Evolutionary conservation across 2,797 vertebrate species (phyloP), one percentile per base, ranked within the genome.

Genomic region (Parauchenoglanis punctatus): DNA sequence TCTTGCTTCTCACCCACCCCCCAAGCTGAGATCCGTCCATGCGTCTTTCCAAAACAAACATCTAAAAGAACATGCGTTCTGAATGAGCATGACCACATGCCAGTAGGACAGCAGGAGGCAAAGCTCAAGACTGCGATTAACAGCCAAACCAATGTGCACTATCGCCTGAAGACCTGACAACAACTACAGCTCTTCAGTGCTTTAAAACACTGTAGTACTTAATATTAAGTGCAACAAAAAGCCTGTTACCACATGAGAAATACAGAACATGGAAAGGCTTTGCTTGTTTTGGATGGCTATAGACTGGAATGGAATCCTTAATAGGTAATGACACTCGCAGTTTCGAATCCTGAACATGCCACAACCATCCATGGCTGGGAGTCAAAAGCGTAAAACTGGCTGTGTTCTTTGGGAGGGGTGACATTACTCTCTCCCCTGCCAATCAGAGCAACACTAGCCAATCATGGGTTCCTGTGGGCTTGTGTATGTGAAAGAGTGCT

Each of bases 31-130:
- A 91, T 88, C 85, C 87, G 94, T 95, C 94, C 92, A 90, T 35
- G 81, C 90, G 87, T 58, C 87, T 2, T 61, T 94, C 95, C 95
- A 96, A 96, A 87, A 94, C 92, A 96, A 96, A 95, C 95, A 95
- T 91, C 92, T 92, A 91, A 83, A 93, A 94, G 91, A 94, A 90
- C 92, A 84, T 84, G 92, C 92, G 92, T 92, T 93, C 89, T 89
- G 90, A 93, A 93, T 89, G 89, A 94, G 92, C 44, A 52, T 28
- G 92, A 94, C 93, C 93, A 88, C 93, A 92, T 93, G 92, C 93
- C 93, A 93, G 91, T 90, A 89, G 67, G 81, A 85, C 83, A 75
- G 92, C 91, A 92, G 92, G 88, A 89, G 90, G 91, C 87, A 92
- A 83, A 84, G 90, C 85, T 89, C 20, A 67, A 92, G 86, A 91